phyloP scores from a whole-genome alignment of 2,113 vertebrate species.

The Lampris megalopsis region DNA sequence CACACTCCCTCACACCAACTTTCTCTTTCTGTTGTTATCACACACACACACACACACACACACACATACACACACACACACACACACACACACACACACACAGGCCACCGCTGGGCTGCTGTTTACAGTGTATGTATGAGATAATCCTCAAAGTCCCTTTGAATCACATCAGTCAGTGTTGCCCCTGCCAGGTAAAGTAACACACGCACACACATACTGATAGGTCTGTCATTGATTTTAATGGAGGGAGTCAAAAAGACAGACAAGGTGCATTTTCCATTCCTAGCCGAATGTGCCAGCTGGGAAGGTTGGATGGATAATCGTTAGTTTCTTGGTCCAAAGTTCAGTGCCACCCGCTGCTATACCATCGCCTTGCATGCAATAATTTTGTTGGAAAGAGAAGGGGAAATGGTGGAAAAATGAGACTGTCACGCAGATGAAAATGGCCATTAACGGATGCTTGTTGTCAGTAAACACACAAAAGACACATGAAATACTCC shows the following conservation, averaged over 20 bases:
- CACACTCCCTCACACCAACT: background rate
- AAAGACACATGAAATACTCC: too few species aligned
- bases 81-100: slow-evolving; percentile 28
- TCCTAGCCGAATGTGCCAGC: slow-evolving; percentile 38
- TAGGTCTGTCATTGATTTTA: slow-evolving; percentile 62
- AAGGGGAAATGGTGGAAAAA: too few species aligned
- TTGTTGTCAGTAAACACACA: too few species aligned
- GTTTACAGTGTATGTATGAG: slow-evolving; percentile 58
- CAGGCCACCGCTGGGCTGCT: slow-evolving; percentile 43
- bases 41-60: background rate
- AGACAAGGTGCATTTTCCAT: slow-evolving; percentile 52
- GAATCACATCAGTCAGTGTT: slow-evolving; percentile 69
- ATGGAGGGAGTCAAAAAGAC: slow-evolving; percentile 28
- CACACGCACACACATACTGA: slow-evolving; percentile 28
- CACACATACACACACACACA: slow-evolving; percentile 1
- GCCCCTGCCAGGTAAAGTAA: slow-evolving; percentile 59
- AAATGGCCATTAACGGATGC: too few species aligned
- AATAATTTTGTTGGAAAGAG: background rate
- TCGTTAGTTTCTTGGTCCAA: slow-evolving; percentile 59
- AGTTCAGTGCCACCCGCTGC: slow-evolving; percentile 4
- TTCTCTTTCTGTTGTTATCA: background rate
- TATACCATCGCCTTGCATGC: slow-evolving; percentile 6
- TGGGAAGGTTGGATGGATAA: slow-evolving; percentile 65
- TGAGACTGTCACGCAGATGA: too few species aligned
- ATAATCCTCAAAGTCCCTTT: slow-evolving; percentile 69